These are phyloP conservation scores for Adineta ricciae DNA, from an alignment of 2,888 invertebrate genomes.

Conservation along the genomic window DNA sequence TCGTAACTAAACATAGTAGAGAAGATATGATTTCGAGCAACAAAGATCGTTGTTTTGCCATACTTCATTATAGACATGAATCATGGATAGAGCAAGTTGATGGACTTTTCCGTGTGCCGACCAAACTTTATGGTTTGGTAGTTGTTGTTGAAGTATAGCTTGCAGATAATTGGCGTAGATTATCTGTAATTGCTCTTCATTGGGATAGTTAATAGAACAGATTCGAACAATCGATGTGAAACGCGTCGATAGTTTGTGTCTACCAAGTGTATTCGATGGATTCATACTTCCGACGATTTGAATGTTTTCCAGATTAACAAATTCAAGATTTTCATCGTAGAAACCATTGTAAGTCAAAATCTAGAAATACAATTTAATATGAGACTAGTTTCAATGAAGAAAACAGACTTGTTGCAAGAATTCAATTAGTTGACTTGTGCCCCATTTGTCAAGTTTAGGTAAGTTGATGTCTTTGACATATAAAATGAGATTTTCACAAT, in stretches of 20 bases:
- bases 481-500: conserved; percentile 62
- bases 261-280: conserved; percentile 52
- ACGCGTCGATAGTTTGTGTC: conserved; percentile 53
- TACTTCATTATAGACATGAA: conserved; percentile 63
- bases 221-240: conserved; percentile 53
- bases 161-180: conserved; percentile 59
- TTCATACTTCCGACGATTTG: conserved; percentile 59
- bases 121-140: conserved; percentile 53
- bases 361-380: conserved; percentile 38
- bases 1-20: conserved; percentile 46
- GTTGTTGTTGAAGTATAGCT: conserved; percentile 53
- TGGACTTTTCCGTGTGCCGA: conserved; percentile 54
- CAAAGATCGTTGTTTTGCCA: not conserved
- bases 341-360: conserved; percentile 61
- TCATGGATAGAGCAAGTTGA: conserved; percentile 59
- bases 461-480: conserved; percentile 72
- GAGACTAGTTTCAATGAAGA: no score
- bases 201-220: conserved; percentile 57
- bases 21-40: not conserved
- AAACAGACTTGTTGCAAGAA: conserved; percentile 67
- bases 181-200: conserved; percentile 61
- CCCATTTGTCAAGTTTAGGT: conserved; percentile 71
- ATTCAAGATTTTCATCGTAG: conserved; percentile 58
- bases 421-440: conserved; percentile 71
- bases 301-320: conserved; percentile 61